Conservation (phyloP, 2,888 invertebrate species). For the Pomacea canaliculata region DNA sequence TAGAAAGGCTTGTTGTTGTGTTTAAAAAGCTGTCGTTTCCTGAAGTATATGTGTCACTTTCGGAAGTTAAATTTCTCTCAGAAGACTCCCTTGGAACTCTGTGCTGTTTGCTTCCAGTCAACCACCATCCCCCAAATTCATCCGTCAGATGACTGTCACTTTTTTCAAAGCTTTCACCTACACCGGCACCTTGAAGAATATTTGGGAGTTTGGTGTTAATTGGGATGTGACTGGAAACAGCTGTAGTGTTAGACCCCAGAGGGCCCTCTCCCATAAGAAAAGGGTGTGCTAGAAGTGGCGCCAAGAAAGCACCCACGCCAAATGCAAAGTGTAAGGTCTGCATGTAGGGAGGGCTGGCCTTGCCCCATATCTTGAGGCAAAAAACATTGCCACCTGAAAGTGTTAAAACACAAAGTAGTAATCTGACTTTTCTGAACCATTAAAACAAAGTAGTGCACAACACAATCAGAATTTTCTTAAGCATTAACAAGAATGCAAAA, state of each 20-base stretch:
- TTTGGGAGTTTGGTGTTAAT: conserved; percentile 16
- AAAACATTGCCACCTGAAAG: conserved; percentile 70
- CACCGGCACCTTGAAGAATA: background rate
- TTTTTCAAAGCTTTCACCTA: background rate
- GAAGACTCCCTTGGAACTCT: background rate
- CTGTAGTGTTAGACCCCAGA: conserved; percentile 13
- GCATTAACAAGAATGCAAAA: background rate
- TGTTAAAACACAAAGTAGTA: background rate
- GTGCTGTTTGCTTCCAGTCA: background rate
- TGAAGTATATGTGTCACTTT: too few species aligned
- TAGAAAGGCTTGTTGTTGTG: conserved; percentile 2
- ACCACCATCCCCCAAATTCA: background rate
- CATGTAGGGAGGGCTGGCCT: conserved; percentile 69
- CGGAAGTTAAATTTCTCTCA: too few species aligned
- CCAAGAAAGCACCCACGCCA: conserved; percentile 71
- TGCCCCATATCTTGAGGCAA: conserved; percentile 67
- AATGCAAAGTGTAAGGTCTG: conserved; percentile 71
- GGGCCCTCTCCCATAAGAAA: conserved; percentile 53
- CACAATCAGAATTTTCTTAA: background rate
- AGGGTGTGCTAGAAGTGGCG: conserved; percentile 70
- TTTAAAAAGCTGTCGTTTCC: background rate
- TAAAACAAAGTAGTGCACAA: background rate
- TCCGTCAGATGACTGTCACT: background rate
- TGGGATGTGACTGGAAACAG: conserved; percentile 7
- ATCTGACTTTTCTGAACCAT: background rate